Evolutionary conservation across 1,140 invertebrate genomes (phyloP), one percentile per base, ranked within the genome.

Genomic region (Caenorhabditis inopinata): DNA sequence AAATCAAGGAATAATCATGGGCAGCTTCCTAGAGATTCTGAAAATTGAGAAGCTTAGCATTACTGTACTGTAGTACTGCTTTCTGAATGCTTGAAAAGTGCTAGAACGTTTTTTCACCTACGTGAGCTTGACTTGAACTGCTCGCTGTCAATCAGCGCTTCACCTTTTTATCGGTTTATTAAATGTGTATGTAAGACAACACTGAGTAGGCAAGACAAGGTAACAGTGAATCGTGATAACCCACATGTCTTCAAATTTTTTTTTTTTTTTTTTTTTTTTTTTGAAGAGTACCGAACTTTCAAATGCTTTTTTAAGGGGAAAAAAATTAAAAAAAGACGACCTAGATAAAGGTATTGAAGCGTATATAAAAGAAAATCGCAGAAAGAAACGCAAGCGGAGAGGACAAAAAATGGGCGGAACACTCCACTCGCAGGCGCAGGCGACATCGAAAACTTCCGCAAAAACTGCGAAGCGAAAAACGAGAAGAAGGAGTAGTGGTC

Each of bases 331-430:
- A 51, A n/a, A 48, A n/a, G 47, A 2, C 27, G 51, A 58, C 51
- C 51, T 58, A 58, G 51, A 16, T 58, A 58, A 32, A 58, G 35
- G 51, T 58, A 58, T 58, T 29, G 35, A 58, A 32, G 32, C 27
- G 14, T n/a, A n/a, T 58, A 58, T 58, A 58, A 68, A 68, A 68
- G 58, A 68, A 68, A 68, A 32, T 68, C n/a, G 11, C 35, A 29
- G 21, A 68, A 38, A 29, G n/a, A 58, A 58, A 38, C 12, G 32
- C 35, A 38, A 21, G 32, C 16, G 32, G 58, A 68, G 32, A 48
- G 51, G 27, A 16, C 6, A 58, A 58, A 21, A 29, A 32, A 58
- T 9, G 16, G 27, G 14, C n/a, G 23, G 25, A 14, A 32, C 29
- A 32, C 58, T 29, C 29, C 35, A 68, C 58, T 38, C 9, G 58